Conservation (phyloP, 1,140 invertebrate genomes). For the Drosophila fuyamai region DNA sequence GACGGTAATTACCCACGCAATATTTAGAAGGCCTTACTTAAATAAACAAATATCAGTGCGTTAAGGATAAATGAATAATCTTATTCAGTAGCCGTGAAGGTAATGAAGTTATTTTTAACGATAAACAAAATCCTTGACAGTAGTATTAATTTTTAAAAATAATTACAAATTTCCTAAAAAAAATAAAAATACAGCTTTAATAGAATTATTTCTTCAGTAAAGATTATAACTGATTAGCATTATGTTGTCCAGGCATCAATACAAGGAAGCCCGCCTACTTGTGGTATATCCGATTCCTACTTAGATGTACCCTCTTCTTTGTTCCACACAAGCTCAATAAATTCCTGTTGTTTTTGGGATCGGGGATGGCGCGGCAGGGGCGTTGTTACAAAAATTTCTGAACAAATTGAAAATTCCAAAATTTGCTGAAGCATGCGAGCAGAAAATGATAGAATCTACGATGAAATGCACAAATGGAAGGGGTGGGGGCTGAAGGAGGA, state of each 20-base stretch:
- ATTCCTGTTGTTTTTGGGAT: slow-evolving; percentile 40
- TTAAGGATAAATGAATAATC: no score
- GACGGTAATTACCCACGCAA: no score
- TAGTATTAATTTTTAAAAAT: no score
- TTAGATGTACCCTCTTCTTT: neutral
- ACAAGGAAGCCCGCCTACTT: slow-evolving; percentile 1
- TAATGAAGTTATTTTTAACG: no score
- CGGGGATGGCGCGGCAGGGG: neutral
- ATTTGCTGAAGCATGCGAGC: slow-evolving; percentile 77
- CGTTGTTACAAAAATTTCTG: slow-evolving; percentile 72
- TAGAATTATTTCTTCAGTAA: no score
- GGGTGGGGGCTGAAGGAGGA: neutral
- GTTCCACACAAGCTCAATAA: slow-evolving; percentile 38
- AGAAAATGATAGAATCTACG: slow-evolving; percentile 81
- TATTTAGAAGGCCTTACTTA: no score
- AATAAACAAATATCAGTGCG: no score
- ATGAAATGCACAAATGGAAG: slow-evolving; percentile 74
- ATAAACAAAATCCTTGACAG: no score
- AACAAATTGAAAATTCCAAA: slow-evolving; percentile 83
- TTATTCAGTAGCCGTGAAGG: no score
- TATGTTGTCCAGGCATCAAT: neutral
- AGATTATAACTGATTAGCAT: neutral
- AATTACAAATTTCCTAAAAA: no score
- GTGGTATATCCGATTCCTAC: neutral
- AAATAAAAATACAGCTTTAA: no score